phyloP scores from a whole-genome alignment of 1,140 invertebrate species.

The Tyrophagus putrescentiae region DNA sequence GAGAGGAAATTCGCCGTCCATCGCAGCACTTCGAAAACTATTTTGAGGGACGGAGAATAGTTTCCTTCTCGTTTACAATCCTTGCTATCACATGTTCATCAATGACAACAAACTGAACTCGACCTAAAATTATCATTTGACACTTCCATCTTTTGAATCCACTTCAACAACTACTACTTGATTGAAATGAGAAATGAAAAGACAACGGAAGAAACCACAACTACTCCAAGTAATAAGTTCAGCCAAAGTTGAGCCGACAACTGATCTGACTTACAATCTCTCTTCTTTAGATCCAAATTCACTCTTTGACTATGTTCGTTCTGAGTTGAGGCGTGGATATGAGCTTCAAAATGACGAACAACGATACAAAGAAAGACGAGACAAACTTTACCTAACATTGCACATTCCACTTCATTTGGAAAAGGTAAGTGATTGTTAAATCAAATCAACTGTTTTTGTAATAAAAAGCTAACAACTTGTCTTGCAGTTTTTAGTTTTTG shows the following conservation, averaged over 20 bases:
- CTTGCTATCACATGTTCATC: too few relatives aligned
- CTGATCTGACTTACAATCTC: neutral
- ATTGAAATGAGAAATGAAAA: conserved; percentile 12
- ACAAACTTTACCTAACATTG: conserved; percentile 94
- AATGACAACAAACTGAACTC: too few relatives aligned
- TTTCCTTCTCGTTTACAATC: too few relatives aligned
- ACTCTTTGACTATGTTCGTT: conserved; percentile 49
- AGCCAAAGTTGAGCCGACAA: neutral
- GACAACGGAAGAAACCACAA: neutral
- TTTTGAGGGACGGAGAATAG: too few relatives aligned
- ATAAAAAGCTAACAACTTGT: conserved; percentile 19
- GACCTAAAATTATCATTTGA: too few relatives aligned
- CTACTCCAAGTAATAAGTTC: neutral
- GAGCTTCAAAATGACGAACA: conserved; percentile 82
- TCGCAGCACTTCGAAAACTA: too few relatives aligned
- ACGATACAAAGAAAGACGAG: conserved; percentile 72
- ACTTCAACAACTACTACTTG: too few relatives aligned
- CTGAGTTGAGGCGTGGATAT: conserved; percentile 79
- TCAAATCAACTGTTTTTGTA: conserved; percentile 10
- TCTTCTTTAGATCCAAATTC: conserved; percentile 20
- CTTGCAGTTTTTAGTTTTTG: conserved; percentile 72
- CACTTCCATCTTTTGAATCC: too few relatives aligned
- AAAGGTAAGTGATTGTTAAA: conserved; percentile 31
- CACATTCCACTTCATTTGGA: conserved; percentile 76
- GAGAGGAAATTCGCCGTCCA: too few relatives aligned